Evolutionary conservation across 2,888 invertebrate genomes (phyloP).

Genomic region (Minunthozetes semirufus): DNA sequence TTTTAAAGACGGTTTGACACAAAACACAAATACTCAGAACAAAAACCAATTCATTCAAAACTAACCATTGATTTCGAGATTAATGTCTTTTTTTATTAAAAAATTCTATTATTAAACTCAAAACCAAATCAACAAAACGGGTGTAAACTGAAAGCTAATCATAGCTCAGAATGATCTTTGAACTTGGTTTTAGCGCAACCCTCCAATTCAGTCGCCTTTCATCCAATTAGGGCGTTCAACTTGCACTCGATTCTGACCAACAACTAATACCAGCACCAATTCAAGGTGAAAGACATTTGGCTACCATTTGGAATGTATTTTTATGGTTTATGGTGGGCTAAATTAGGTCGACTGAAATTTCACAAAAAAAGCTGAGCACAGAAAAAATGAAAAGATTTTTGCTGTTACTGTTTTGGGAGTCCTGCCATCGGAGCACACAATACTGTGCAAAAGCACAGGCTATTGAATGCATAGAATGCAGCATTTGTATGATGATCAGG

Average conservation of each 20-base stretch:
- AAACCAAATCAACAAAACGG: neutral
- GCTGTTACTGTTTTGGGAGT: neutral
- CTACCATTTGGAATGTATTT: neutral
- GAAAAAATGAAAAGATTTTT: neutral
- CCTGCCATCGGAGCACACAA: neutral
- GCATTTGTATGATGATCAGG: neutral
- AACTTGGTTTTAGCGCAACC: neutral
- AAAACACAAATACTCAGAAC: too few species aligned
- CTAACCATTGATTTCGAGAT: neutral
- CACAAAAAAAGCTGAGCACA: neutral
- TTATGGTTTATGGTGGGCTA: neutral
- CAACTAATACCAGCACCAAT: slow-evolving; percentile 6
- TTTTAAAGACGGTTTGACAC: too few species aligned
- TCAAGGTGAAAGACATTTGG: slow-evolving; percentile 26
- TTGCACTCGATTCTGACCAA: slow-evolving; percentile 19
- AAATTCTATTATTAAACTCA: neutral
- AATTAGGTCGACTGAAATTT: slow-evolving; percentile 9
- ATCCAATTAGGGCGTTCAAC: slow-evolving; percentile 20
- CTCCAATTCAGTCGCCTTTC: neutral
- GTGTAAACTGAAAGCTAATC: neutral
- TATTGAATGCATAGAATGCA: too few species aligned
- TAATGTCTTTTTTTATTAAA: neutral
- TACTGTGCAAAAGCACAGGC: neutral
- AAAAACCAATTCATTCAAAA: neutral
- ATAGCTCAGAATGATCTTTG: neutral